A percentile compares a stretch with the other conserved stretches of the same genome.
Conservation (phyloP, 2,113 vertebrate genomes). For the Gadus macrocephalus region DNA sequence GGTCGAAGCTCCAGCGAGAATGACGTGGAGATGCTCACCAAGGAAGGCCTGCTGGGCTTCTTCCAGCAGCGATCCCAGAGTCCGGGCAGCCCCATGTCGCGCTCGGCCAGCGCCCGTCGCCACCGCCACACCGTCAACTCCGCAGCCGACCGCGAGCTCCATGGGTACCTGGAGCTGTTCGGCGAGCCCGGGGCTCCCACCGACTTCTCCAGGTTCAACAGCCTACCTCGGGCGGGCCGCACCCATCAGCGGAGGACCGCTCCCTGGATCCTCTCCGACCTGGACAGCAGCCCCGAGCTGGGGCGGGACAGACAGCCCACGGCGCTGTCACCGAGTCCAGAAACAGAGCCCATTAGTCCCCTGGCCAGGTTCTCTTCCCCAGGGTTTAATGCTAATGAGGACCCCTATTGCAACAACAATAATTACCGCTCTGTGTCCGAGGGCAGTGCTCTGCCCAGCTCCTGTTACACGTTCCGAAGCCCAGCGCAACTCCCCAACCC, state of each 20-base stretch:
- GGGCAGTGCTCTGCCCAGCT: slow-evolving; percentile 40
- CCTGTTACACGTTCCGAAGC: slow-evolving; percentile 56
- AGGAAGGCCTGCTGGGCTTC: slow-evolving; percentile 84
- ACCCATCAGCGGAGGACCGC: slow-evolving; percentile 56
- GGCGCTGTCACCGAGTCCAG: slow-evolving; percentile 46
- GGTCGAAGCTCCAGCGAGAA: slow-evolving; percentile 94
- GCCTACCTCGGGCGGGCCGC: slow-evolving; percentile 78
- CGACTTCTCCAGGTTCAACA: slow-evolving; percentile 82
- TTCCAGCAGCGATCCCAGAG: slow-evolving; percentile 81
- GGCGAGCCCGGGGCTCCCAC: slow-evolving; percentile 39
- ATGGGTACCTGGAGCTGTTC: slow-evolving; percentile 82
- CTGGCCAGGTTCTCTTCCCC: slow-evolving; percentile 56
- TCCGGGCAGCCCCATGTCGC: slow-evolving; percentile 78
- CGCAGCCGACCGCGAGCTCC: slow-evolving; percentile 79
- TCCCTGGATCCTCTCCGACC: slow-evolving; percentile 69
- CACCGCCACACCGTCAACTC: slow-evolving; percentile 80
- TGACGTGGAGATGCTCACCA: slow-evolving; percentile 84
- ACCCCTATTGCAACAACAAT: slow-evolving; percentile 43
- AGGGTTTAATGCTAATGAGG: slow-evolving; percentile 41
- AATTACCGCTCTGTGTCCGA: slow-evolving; percentile 58
- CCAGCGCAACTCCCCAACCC: slow-evolving; percentile 26
- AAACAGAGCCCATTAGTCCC: slow-evolving; percentile 63
- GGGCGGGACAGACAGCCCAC: slow-evolving; percentile 46
- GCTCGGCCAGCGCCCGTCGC: slow-evolving; percentile 83
- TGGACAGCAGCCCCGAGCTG: slow-evolving; percentile 66